Evolutionary conservation across 2,797 vertebrate species (phyloP).

Genomic region (Clarias laeviceps): DNA sequence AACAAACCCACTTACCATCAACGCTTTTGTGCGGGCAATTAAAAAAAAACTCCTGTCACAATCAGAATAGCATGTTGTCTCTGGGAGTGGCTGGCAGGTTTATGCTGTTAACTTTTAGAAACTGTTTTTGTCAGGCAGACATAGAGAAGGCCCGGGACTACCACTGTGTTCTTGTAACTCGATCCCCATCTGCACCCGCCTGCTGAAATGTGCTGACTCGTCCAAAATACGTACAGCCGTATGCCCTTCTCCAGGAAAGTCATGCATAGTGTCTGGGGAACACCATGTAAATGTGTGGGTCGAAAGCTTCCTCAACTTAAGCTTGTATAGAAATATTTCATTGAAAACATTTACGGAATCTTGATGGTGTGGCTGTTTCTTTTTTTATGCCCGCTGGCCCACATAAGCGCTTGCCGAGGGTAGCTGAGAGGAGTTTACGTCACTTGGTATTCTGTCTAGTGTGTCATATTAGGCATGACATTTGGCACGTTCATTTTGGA

Average conservation of each 20-base stretch:
- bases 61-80: neutral
- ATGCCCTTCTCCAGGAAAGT: conserved; percentile 60
- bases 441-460: conserved; percentile 42
- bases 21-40: neutral
- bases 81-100: conserved; percentile 46
- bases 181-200: conserved; percentile 59
- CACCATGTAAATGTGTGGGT: conserved; percentile 12
- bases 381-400: conserved; percentile 20
- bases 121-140: conserved; percentile 63
- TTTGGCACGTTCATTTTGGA: conserved; percentile 49
- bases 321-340: neutral
- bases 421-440: conserved; percentile 16
- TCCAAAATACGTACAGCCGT: conserved; percentile 61
- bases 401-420: conserved; percentile 1
- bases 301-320: neutral
- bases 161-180: conserved; percentile 67
- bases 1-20: neutral
- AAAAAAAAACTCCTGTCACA: neutral
- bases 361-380: neutral
- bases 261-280: conserved; percentile 16
- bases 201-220: conserved; percentile 77
- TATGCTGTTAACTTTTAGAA: conserved; percentile 59
- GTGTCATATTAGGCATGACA: conserved; percentile 53
- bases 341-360: neutral
- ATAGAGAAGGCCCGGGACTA: conserved; percentile 49